A percentile compares a stretch with the other conserved stretches of the same genome.
Evolutionary conservation across 2,797 vertebrate species (phyloP).

Genomic region (Manis pentadactyla): DNA sequence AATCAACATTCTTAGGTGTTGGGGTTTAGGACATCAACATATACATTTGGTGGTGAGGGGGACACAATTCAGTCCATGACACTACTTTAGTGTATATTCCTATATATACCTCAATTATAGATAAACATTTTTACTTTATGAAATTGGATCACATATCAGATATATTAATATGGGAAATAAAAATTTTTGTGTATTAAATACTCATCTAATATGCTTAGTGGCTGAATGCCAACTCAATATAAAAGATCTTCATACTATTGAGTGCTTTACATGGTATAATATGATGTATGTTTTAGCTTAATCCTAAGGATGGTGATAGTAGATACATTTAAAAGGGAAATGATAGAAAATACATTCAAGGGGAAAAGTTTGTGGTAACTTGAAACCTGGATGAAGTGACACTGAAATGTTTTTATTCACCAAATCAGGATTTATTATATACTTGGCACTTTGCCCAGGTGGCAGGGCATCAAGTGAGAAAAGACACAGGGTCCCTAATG

Average conservation of each 20-base stretch:
- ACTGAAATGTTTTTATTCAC: not conserved
- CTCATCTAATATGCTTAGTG: not conserved
- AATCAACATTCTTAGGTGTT: not conserved
- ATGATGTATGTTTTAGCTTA: not conserved
- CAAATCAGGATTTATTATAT: not conserved
- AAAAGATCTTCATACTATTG: not conserved
- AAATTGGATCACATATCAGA: not conserved
- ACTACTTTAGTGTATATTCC: not conserved
- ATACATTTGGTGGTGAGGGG: not conserved
- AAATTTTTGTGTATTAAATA: conserved; percentile 14
- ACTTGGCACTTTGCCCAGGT: not conserved
- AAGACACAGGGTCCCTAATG: not conserved
- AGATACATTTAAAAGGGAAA: not conserved
- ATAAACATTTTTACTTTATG: not conserved
- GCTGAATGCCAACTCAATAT: not conserved
- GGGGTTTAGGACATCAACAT: not conserved
- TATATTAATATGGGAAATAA: not conserved
- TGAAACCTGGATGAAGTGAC: not conserved
- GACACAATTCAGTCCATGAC: not conserved
- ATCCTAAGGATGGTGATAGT: not conserved
- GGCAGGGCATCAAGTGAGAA: not conserved
- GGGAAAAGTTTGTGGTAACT: not conserved
- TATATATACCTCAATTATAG: not conserved
- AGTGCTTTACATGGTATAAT: conserved; percentile 11
- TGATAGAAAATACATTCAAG: not conserved